These are phyloP conservation scores for Etheostoma cragini DNA, from an alignment of 2,113 vertebrate species.

Conservation along the genomic window DNA sequence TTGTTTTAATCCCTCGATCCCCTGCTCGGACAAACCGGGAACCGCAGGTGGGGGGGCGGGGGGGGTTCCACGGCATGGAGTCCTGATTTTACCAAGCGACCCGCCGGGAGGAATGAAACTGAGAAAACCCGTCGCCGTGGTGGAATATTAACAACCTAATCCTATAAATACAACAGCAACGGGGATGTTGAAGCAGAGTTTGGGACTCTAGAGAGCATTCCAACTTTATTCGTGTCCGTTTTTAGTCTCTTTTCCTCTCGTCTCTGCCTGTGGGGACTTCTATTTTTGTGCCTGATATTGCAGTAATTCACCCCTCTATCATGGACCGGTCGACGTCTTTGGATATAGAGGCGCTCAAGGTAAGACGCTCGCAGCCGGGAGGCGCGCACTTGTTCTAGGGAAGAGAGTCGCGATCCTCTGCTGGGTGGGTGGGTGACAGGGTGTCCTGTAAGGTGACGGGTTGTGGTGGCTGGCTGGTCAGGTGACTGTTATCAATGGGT, in stretches of 20 bases:
- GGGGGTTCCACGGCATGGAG: slow-evolving; percentile 65
- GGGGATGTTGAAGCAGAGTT: slow-evolving; percentile 69
- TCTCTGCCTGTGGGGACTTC: slow-evolving; percentile 62
- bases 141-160: slow-evolving; percentile 69
- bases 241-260: slow-evolving; percentile 30
- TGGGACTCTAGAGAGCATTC: slow-evolving; percentile 67
- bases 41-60: slow-evolving; percentile 31
- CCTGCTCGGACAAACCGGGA: slow-evolving; percentile 49
- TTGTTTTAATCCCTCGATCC: slow-evolving; percentile 22
- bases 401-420: slow-evolving; percentile 40
- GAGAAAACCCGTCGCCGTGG: slow-evolving; percentile 57
- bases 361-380: slow-evolving; percentile 63
- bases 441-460: slow-evolving; percentile 37
- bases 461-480: slow-evolving; percentile 25
- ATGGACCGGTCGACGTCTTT: slow-evolving; percentile 81
- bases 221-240: slow-evolving; percentile 65
- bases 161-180: slow-evolving; percentile 23
- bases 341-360: slow-evolving; percentile 83
- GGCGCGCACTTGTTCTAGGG: slow-evolving; percentile 33
- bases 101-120: slow-evolving; percentile 64
- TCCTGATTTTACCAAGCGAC: slow-evolving; percentile 60
- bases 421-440: slow-evolving; percentile 13
- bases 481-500: slow-evolving; percentile 28
- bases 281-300: slow-evolving; percentile 60
- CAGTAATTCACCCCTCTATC: slow-evolving; percentile 52